Percentiles rank a stretch among this genome's conserved stretches.
Evolutionary conservation across 2,797 vertebrate species (phyloP).

Genomic region (Kryptopterus vitreolus): DNA sequence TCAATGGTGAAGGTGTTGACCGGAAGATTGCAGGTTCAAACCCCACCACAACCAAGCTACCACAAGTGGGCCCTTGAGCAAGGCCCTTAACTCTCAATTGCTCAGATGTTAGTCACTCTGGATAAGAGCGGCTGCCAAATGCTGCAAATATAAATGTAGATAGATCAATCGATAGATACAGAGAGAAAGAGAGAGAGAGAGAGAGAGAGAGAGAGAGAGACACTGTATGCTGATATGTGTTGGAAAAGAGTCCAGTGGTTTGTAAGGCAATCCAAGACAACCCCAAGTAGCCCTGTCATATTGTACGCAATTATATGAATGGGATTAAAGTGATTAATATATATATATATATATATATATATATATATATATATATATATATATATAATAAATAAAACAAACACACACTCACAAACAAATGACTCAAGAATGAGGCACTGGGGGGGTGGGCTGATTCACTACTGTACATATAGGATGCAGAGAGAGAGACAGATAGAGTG

Average conservation of each 20-base stretch:
- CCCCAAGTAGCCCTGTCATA: conserved; percentile 67
- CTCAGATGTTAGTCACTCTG: too few species aligned
- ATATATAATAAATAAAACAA: conserved; percentile 48
- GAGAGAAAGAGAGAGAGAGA: too few species aligned
- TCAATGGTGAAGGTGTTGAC: too few species aligned
- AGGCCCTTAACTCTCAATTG: too few species aligned
- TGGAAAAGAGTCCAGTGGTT: conserved; percentile 48
- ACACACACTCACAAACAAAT: conserved; percentile 18
- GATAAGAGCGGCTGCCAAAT: too few species aligned
- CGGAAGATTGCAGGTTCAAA: too few species aligned
- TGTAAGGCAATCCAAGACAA: conserved; percentile 69
- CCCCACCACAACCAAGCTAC: too few species aligned
- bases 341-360: conserved; percentile 53
- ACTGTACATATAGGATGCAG: conserved; percentile 41
- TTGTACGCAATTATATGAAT: conserved; percentile 59
- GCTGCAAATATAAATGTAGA: too few species aligned
- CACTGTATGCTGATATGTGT: not conserved
- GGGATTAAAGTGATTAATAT: conserved; percentile 58
- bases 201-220: not conserved
- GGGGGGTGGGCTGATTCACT: too few species aligned
- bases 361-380: conserved; percentile 51
- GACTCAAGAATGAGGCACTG: conserved; percentile 62
- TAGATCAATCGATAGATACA: too few species aligned
- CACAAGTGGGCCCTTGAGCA: too few species aligned
- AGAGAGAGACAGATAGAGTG: conserved; percentile 10